These are phyloP conservation scores for Galagoides demidoff DNA, from an alignment of 2,797 vertebrate species.

Conservation along the genomic window DNA sequence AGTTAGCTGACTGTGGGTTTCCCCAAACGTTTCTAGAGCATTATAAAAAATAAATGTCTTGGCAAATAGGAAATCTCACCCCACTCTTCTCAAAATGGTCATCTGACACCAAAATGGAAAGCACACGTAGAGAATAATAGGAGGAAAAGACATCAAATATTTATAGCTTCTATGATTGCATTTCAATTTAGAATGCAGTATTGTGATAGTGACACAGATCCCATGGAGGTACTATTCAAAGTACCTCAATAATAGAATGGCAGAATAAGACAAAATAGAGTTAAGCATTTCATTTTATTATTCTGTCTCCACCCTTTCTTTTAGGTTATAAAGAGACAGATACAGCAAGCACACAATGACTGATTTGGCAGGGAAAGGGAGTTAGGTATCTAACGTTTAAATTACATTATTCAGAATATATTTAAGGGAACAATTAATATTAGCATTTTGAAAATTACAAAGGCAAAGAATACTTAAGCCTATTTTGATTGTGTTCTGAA, in stretches of 20 bases:
- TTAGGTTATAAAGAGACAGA: conserved; percentile 11
- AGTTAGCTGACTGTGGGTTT: background rate
- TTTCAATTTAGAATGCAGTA: conserved; percentile 25
- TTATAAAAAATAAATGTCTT: conserved; percentile 29
- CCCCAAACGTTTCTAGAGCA: conserved; percentile 3
- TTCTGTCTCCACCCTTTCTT: conserved; percentile 41
- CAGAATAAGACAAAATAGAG: conserved; percentile 1
- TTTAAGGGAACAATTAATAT: conserved; percentile 34
- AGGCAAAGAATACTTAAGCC: background rate
- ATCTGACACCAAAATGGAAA: conserved; percentile 36
- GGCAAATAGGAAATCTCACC: conserved; percentile 32
- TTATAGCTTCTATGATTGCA: conserved; percentile 33
- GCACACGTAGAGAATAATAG: conserved; percentile 47
- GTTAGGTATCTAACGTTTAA: conserved; percentile 39
- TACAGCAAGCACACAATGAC: background rate
- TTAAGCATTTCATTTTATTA: conserved; percentile 35
- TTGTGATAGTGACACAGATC: background rate
- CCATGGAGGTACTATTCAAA: background rate
- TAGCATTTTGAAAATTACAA: conserved; percentile 58
- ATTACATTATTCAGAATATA: conserved; percentile 49
- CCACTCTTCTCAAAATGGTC: conserved; percentile 38
- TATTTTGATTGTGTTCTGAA: conserved; percentile 55
- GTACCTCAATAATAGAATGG: background rate
- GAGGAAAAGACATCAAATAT: conserved; percentile 66
- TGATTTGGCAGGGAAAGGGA: background rate